Evolutionary conservation across 1,140 invertebrate genomes (phyloP).

Genomic region (Brachionus sp.): DNA sequence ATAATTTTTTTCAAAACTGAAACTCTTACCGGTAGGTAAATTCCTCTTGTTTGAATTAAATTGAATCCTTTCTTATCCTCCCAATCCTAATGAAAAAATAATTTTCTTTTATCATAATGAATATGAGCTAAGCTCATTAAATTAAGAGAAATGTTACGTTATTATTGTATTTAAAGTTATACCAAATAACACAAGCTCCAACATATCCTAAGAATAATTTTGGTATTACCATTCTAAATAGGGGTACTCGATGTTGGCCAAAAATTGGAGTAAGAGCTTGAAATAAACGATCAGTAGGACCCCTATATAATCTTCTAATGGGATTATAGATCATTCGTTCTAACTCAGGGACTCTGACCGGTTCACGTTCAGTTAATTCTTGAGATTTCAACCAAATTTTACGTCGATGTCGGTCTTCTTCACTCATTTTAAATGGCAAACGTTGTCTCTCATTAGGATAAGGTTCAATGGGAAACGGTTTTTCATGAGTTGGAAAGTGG

Average conservation of each 20-base stretch:
- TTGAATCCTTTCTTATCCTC: constrained; percentile 23
- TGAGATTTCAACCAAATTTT: constrained; percentile 57
- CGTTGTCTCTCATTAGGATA: constrained; percentile 52
- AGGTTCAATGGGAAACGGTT: constrained; percentile 55
- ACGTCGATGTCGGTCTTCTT: constrained; percentile 52
- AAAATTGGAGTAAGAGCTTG: constrained; percentile 1
- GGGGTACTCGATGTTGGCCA: constrained; percentile 35
- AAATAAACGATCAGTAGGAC: constrained; percentile 24
- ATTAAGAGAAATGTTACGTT: not conserved
- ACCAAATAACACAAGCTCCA: constrained; percentile 27
- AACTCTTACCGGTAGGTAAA: constrained; percentile 24
- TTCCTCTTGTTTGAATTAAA: not conserved
- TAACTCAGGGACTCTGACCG: constrained; percentile 50
- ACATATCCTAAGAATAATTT: constrained; percentile 37
- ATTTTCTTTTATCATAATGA: not conserved
- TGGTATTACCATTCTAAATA: constrained; percentile 34
- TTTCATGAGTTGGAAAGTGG: constrained; percentile 45
- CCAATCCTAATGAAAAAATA: constrained; percentile 2
- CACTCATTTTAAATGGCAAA: constrained; percentile 52
- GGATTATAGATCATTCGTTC: constrained; percentile 46
- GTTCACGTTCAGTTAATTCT: constrained; percentile 54
- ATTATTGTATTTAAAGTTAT: constrained; percentile 31
- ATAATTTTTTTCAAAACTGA: not conserved
- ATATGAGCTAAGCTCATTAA: not conserved
- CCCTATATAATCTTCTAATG: constrained; percentile 41